Evolutionary conservation across 1,140 invertebrate species (phyloP).

Genomic region (Caenorhabditis tropicalis): DNA sequence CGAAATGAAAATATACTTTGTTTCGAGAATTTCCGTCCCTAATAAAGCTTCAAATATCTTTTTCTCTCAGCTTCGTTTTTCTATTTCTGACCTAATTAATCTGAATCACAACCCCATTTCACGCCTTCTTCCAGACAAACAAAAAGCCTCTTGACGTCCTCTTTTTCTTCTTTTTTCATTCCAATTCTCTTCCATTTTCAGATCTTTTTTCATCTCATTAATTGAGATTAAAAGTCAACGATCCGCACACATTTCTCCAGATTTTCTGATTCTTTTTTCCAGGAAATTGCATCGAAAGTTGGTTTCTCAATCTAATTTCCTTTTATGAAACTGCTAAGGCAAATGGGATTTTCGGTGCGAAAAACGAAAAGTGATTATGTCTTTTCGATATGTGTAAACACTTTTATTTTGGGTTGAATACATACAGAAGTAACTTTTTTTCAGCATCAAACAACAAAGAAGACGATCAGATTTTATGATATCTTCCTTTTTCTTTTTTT

Average conservation of each 20-base stretch:
- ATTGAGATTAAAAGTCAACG: background rate
- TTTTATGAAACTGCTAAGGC: background rate
- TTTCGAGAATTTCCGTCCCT: too few relatives aligned
- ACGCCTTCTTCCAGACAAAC: background rate
- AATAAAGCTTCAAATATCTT: too few relatives aligned
- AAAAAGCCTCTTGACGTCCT: background rate
- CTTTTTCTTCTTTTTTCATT: background rate
- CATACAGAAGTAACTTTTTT: background rate
- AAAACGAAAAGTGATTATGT: background rate
- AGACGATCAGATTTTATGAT: too few relatives aligned
- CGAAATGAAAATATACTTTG: too few relatives aligned
- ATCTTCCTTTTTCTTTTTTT: too few relatives aligned
- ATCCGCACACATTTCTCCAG: background rate
- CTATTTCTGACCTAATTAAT: too few relatives aligned
- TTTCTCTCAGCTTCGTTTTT: too few relatives aligned
- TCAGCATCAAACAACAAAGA: background rate
- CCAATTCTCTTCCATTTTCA: background rate
- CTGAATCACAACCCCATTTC: background rate
- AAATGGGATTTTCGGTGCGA: background rate
- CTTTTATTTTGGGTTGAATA: background rate
- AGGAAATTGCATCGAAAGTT: background rate
- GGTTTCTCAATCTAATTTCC: background rate
- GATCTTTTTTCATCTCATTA: background rate
- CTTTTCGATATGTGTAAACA: background rate
- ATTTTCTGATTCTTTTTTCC: background rate